phyloP scores from a whole-genome alignment of 2,797 vertebrate genomes.

The Gallinago solitaria region DNA sequence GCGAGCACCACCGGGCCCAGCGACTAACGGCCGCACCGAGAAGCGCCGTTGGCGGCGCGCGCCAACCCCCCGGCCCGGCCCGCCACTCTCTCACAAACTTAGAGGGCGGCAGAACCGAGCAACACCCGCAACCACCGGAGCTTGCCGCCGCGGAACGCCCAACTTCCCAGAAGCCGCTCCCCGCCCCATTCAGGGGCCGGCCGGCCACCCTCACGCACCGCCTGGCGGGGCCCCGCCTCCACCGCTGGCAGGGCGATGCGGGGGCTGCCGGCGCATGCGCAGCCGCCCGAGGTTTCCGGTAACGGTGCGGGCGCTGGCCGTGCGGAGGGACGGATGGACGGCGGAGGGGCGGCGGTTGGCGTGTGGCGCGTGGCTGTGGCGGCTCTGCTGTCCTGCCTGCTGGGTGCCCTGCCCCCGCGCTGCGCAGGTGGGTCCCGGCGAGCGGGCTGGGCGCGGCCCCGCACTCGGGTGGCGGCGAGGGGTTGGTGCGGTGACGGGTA shows the following conservation, averaged over 20 bases:
- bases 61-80: neutral
- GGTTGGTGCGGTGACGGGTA: neutral
- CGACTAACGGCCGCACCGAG: too few relatives aligned
- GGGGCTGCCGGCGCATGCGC: neutral
- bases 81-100: neutral
- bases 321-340: rapidly evolving
- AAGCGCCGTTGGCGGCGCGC: neutral
- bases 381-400: neutral
- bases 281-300: neutral
- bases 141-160: too few relatives aligned
- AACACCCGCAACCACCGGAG: rapidly evolving
- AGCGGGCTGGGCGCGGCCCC: neutral
- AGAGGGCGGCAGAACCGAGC: too few relatives aligned
- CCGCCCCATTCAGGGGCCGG: too few relatives aligned
- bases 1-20: neutral
- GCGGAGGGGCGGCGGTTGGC: rapidly evolving
- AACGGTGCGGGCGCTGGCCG: rapidly evolving
- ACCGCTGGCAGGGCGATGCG: too few relatives aligned
- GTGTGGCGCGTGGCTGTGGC: rapidly evolving
- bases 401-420: neutral
- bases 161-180: rapidly evolving
- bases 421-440: neutral
- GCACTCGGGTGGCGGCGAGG: neutral
- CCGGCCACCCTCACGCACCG: too few relatives aligned
- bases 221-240: too few relatives aligned